Conservation (phyloP, 1,140 invertebrate genomes). For the Drosophila fuyamai region DNA sequence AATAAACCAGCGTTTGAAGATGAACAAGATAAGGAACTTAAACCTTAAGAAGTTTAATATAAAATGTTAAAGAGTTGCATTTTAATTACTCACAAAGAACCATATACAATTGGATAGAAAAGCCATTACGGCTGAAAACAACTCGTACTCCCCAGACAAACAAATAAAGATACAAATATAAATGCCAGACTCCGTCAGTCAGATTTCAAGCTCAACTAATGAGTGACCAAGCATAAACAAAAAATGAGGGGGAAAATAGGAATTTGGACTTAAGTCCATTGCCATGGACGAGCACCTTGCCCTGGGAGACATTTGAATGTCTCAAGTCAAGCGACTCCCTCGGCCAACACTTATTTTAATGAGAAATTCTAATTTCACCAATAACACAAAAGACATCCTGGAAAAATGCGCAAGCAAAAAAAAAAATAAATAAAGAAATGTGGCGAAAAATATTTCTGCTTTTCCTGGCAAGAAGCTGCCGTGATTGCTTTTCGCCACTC, state of each 20-base stretch:
- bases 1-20: constrained; percentile 17
- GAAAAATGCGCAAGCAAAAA: constrained; percentile 64
- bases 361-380: constrained; percentile 83
- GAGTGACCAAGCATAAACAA: constrained; percentile 68
- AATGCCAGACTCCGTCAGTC: constrained; percentile 48
- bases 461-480: constrained; percentile 34
- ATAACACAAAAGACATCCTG: constrained; percentile 67
- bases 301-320: constrained; percentile 53
- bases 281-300: constrained; percentile 76
- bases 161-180: constrained; percentile 31
- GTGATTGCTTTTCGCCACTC: constrained; percentile 78
- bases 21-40: constrained; percentile 14
- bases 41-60: neutral
- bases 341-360: constrained; percentile 81
- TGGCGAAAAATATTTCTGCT: constrained; percentile 59
- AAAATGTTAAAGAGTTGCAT: constrained; percentile 51
- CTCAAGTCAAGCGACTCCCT: constrained; percentile 74
- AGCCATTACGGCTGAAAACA: constrained; percentile 57
- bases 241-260: constrained; percentile 18
- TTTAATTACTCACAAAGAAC: constrained; percentile 63
- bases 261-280: constrained; percentile 67
- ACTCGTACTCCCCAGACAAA: constrained; percentile 4
- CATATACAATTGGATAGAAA: constrained; percentile 58
- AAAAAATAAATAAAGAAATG: constrained; percentile 38
- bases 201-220: constrained; percentile 73